Evolutionary conservation across 2,113 vertebrate genomes (phyloP).

Genomic region (Atrichornis clamosus): DNA sequence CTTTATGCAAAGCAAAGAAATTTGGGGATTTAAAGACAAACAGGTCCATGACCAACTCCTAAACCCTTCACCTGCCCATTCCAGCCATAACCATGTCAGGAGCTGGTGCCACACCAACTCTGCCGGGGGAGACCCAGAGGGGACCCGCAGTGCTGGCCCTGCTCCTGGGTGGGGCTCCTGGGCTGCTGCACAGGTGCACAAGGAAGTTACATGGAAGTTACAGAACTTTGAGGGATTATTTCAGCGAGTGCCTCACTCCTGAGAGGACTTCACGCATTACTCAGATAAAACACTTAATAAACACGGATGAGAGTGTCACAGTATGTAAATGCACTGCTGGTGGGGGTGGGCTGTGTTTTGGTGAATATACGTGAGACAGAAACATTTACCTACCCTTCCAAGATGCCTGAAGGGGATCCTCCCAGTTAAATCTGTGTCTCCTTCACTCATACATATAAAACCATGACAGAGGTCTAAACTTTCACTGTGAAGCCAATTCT

Average conservation of each 20-base stretch:
- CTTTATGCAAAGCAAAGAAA: background rate
- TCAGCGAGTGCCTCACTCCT: background rate
- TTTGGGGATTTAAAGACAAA: background rate
- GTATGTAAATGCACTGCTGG: background rate
- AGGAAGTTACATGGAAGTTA: background rate
- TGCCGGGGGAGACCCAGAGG: background rate
- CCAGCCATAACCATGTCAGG: background rate
- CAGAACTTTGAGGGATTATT: background rate
- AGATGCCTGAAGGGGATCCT: background rate
- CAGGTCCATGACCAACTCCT: fast-evolving
- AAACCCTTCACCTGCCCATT: background rate
- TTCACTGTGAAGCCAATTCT: background rate
- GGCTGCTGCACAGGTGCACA: background rate
- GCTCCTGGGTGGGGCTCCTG: background rate
- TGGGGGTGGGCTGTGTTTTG: background rate
- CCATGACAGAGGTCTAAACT: background rate
- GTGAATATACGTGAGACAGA: background rate
- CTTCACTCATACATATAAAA: background rate
- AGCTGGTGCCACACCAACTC: background rate
- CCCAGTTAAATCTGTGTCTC: background rate
- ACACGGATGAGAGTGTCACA: background rate
- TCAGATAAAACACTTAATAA: background rate
- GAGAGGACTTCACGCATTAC: background rate
- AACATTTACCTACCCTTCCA: background rate
- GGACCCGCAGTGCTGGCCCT: background rate